Base-by-base conservation (phyloP, 2,888 invertebrate species). In the Oxyscelio sp. region DNA sequence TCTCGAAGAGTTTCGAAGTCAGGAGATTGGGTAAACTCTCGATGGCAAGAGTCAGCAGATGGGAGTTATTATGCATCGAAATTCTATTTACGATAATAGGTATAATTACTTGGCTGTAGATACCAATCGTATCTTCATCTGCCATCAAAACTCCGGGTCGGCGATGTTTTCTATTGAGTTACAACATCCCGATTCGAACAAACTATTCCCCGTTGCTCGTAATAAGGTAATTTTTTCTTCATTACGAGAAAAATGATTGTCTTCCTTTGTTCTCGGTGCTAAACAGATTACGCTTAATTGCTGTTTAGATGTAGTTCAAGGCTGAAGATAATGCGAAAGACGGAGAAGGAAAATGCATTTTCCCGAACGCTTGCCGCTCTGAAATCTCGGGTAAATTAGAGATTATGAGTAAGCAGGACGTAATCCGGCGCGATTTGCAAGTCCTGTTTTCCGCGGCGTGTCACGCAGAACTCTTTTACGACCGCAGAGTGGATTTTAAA, bases 291-390 rank as follows among this genome's bases (percentile, higher is more conserved):
- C 73, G 38, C 38, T 52, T 80, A 80, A 80, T 73, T 73, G 73
- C 58, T 22, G 73, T 73, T 80, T 59, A 80, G 73, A 80, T 80
- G 73, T 80, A 73, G 80, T 80, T 80, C 80, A 80, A 73, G 80
- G 80, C 59, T 80, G 59, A 21, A 58, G 73, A 73, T 68, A 59
- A 66, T 58, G 9, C 45, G 43, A 50, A 45, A 40, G 19, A 4
- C 31, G 68, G 31, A 43, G 74, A 52, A 13, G 52, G 59, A 61
- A 59, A 71, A 45, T 34, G 70, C 56, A 66, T 77, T 79, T 79
- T 56, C 48, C 70, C 54, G 65, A 63, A 54, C 59, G 27, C 27
- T 4, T 6, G 40, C 40, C 58, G 68, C 59, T 68, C 52, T 31
- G 27, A 52, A 27, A 59, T 59, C 66, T 52, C 59, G 66, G 21